These are phyloP conservation scores for Peromyscus polionotus DNA, from an alignment of 2,113 vertebrate species.

Conservation along the genomic window DNA sequence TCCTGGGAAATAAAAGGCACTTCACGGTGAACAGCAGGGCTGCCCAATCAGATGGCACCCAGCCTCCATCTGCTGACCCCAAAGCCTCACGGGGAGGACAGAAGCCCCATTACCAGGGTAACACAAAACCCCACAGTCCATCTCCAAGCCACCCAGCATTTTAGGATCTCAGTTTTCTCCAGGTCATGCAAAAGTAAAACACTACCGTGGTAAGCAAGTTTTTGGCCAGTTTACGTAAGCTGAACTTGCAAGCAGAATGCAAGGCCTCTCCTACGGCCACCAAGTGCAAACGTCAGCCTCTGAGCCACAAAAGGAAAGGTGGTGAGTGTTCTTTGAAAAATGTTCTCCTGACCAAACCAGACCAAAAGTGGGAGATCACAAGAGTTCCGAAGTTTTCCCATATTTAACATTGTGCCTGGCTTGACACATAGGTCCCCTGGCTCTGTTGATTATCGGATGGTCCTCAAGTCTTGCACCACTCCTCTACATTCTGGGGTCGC, in stretches of 20 bases:
- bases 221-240: constrained; percentile 14
- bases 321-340: not conserved
- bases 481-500: not conserved
- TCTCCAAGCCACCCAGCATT: not conserved
- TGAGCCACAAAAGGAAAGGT: not conserved
- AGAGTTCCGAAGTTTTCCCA: not conserved
- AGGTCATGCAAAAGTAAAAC: constrained; percentile 67
- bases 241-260: not conserved
- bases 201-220: constrained; percentile 39
- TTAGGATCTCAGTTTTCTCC: constrained; percentile 59
- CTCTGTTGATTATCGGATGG: not conserved
- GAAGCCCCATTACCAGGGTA: constrained; percentile 63
- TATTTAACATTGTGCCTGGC: not conserved
- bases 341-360: not conserved
- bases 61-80: not conserved
- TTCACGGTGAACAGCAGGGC: constrained; percentile 76
- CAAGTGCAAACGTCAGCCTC: not conserved
- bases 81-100: constrained; percentile 5
- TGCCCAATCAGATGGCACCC: constrained; percentile 44
- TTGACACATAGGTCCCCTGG: not conserved
- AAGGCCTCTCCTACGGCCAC: not conserved
- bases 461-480: not conserved
- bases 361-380: not conserved
- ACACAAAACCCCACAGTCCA: constrained; percentile 67
- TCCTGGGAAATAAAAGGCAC: constrained; percentile 75